phyloP scores from a whole-genome alignment of 2,113 vertebrate genomes.

The Nothobranchius kuhntae region DNA sequence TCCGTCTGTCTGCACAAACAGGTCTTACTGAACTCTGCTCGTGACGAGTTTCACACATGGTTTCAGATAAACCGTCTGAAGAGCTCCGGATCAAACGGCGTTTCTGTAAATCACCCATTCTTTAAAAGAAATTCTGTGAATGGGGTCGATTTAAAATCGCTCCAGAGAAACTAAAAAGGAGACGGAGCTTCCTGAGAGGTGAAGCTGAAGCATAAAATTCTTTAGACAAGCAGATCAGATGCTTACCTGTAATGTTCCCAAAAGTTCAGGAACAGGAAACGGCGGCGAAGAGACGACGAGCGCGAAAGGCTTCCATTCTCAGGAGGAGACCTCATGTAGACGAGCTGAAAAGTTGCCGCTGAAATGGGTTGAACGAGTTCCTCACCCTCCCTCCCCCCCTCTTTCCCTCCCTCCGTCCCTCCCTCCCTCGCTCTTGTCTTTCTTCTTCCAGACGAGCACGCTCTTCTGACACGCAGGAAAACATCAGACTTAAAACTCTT shows the following conservation, averaged over 20 bases:
- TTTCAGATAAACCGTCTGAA: neutral
- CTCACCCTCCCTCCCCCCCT: conserved; percentile 25
- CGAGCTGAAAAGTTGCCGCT: conserved; percentile 64
- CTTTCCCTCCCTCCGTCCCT: conserved; percentile 5
- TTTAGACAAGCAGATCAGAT: conserved; percentile 27
- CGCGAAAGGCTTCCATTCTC: conserved; percentile 58
- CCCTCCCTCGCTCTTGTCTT: conserved; percentile 2
- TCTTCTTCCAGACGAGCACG: conserved; percentile 9
- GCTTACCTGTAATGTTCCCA: conserved; percentile 56
- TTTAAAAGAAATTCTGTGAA: neutral
- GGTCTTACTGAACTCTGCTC: neutral
- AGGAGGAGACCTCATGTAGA: conserved; percentile 62
- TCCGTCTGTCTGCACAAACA: conserved; percentile 4
- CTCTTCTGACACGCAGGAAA: conserved; percentile 48
- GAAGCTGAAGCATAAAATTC: neutral
- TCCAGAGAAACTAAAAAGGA: neutral
- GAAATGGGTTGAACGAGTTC: conserved; percentile 63
- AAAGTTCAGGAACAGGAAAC: conserved; percentile 28
- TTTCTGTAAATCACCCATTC: neutral
- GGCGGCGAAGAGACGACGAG: conserved; percentile 25
- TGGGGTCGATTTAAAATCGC: neutral
- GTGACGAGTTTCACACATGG: conserved; percentile 17
- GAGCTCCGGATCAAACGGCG: neutral
- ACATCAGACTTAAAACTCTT: neutral
- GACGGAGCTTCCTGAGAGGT: conserved; percentile 2